These are phyloP conservation scores for Laticauda laticaudata DNA, from an alignment of 2,113 vertebrate genomes.

Conservation along the genomic window DNA sequence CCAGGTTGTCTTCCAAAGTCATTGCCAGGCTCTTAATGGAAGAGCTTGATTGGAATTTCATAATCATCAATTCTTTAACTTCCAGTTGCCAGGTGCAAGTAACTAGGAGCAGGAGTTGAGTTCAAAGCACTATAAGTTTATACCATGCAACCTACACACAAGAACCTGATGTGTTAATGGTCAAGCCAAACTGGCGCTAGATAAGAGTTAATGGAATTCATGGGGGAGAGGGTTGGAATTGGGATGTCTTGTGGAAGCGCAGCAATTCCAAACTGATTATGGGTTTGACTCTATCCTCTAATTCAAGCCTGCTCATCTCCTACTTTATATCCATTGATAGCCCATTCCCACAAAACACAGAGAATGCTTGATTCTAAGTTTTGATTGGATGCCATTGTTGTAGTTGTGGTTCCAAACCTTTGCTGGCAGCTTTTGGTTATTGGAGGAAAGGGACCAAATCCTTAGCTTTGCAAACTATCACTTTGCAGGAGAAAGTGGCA, in stretches of 20 bases:
- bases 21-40: background rate
- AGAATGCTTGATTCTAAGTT: background rate
- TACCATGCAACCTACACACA: background rate
- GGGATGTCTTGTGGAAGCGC: background rate
- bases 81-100: background rate
- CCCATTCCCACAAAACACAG: background rate
- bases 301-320: background rate
- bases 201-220: background rate
- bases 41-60: background rate
- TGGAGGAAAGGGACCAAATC: background rate
- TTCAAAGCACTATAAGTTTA: background rate
- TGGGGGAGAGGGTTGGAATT: background rate
- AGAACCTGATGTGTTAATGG: background rate
- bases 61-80: background rate
- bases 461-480: background rate
- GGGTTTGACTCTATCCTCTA: background rate
- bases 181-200: background rate
- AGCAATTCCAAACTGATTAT: background rate
- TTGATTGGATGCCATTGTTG: background rate
- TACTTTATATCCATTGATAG: background rate
- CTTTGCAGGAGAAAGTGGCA: background rate
- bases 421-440: background rate
- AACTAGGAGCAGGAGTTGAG: background rate
- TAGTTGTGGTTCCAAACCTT: background rate
- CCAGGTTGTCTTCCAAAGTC: background rate